phyloP scores from a whole-genome alignment of 2,113 vertebrate genomes.

The Dromiciops gliroides region DNA sequence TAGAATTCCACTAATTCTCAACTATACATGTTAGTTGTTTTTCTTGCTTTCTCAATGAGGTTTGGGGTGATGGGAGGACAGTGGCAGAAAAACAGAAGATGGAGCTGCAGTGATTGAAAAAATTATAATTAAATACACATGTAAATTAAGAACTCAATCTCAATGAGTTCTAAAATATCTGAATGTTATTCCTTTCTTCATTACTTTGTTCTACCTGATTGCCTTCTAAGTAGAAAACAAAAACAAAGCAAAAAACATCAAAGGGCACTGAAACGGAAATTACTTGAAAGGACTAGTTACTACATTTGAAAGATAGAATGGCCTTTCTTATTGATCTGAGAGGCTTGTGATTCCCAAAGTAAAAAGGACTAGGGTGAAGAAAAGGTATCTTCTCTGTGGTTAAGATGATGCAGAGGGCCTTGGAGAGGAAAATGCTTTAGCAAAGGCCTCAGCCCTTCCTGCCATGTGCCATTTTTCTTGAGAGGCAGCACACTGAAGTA shows the following conservation, averaged over 20 bases:
- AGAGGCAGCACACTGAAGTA: not conserved
- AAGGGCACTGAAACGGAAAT: too few species aligned
- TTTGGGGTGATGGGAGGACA: not conserved
- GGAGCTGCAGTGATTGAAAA: not conserved
- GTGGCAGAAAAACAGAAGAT: not conserved
- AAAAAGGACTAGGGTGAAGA: not conserved
- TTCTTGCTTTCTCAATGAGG: not conserved
- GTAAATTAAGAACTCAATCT: not conserved
- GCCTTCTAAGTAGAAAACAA: too few species aligned
- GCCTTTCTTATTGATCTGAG: not conserved
- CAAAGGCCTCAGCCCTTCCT: not conserved
- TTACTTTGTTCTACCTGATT: not conserved
- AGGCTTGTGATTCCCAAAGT: not conserved
- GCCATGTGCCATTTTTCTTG: not conserved
- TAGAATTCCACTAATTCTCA: not conserved
- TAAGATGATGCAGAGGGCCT: not conserved
- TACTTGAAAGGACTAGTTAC: not conserved
- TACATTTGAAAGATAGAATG: not conserved
- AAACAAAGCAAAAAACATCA: too few species aligned
- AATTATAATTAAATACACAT: not conserved
- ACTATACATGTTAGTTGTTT: not conserved
- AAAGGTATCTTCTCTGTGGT: not conserved
- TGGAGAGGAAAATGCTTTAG: too few species aligned
- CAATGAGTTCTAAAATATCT: not conserved
- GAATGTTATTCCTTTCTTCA: not conserved